These are phyloP conservation scores for Siniperca obscura DNA, from an alignment of 2,797 vertebrate species.

Conservation along the genomic window DNA sequence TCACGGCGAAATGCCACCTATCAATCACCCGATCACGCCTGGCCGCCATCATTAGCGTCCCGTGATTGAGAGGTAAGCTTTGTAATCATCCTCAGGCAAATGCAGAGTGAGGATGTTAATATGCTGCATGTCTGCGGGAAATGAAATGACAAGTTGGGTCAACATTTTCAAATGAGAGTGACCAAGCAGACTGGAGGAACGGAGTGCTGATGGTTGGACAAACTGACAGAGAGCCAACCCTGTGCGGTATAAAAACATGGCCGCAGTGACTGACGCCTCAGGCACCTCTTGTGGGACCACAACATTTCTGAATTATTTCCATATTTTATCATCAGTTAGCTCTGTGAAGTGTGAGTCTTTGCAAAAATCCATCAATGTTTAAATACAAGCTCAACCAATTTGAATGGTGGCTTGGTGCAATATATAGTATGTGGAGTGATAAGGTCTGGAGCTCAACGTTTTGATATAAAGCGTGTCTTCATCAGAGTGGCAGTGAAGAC, in stretches of 20 bases:
- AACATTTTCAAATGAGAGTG: slow-evolving; percentile 43
- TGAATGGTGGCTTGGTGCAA: background rate
- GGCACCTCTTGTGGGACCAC: background rate
- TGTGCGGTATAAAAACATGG: background rate
- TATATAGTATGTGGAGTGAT: background rate
- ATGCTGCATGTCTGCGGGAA: slow-evolving; percentile 29
- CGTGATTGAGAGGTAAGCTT: slow-evolving; percentile 70
- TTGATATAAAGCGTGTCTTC: background rate
- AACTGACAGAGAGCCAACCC: slow-evolving; percentile 6
- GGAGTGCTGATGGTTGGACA: background rate
- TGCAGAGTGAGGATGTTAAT: slow-evolving; percentile 62
- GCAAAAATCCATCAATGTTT: background rate
- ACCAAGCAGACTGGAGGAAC: background rate
- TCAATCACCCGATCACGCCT: slow-evolving; percentile 76
- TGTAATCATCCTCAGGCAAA: slow-evolving; percentile 73
- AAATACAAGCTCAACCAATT: too few species aligned
- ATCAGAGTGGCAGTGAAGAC: background rate
- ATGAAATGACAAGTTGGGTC: slow-evolving; percentile 62
- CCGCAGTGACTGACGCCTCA: background rate
- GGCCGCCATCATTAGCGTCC: slow-evolving; percentile 63
- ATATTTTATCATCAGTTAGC: background rate
- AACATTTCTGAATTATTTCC: background rate
- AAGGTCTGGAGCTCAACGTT: background rate
- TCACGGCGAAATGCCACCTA: slow-evolving; percentile 81
- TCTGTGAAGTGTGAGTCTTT: background rate